Evolutionary conservation across 2,797 vertebrate species (phyloP), one percentile per base, ranked within the genome.

Genomic region (Macropodus opercularis): DNA sequence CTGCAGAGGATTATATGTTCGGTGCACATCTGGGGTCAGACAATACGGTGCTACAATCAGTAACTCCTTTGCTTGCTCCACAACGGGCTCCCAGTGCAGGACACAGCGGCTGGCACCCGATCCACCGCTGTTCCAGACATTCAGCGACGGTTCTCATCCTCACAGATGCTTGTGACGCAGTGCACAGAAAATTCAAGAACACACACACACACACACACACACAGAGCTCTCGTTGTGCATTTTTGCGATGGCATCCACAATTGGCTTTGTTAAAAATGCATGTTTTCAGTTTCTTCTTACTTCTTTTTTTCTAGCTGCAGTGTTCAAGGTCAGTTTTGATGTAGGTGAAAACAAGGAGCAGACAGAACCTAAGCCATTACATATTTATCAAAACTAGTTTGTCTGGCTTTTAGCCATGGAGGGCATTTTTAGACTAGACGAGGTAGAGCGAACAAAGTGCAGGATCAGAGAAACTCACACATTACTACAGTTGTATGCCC

Each of bases 1-100:
- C 91, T 91, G 91, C 87, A 77, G 90, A 92, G 91, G 88, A 91
- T 91, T 91, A 90, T 83, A 90, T 90, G 92, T 89, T 91, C 84
- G 57, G 81, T 81, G 85, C 90, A 89, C 92, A 92, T 92, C 91
- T 92, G 91, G 87, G 92, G 87, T 92, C 88, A 83, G 86, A 85
- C 90, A 90, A 90, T 86, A 89, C 83, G 79, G 62, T 22, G 53
- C 77, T 66, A 80, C 67, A 71, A 78, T 79, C 76, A 61, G 79
- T 77, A 56, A 61, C 70, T 78, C 64, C 56, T 70, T 57, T 52
- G 69, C 74, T 63, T 3, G 17, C 62, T 34, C 42, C 23, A 21
- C 69, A 29, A 59, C 14, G 38, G 35, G 18, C 67, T 74, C 73
- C 64, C 32, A 73, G 65, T 81, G 71, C 54, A 69, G 60, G 69